Evolutionary conservation across 2,113 vertebrate species (phyloP), one percentile per base, ranked within the genome.

Genomic region (Cheilinus undulatus): DNA sequence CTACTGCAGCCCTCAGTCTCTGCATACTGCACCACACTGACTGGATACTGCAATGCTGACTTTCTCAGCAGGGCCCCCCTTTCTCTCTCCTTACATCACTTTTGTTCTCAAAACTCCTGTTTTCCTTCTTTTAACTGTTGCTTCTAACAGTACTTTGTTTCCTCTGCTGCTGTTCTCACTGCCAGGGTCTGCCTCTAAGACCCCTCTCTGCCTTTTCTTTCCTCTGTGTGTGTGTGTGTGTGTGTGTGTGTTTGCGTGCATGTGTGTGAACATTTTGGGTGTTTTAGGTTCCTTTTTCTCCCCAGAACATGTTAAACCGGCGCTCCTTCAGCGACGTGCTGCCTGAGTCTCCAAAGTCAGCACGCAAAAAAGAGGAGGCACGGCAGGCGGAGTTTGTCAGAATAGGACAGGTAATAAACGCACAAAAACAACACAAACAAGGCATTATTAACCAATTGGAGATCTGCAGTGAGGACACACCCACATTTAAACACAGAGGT

Each of bases 351-450:
- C 97, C 98, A 32, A 99, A 97, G 89, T 99, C 97, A 0, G 97
- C 97, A 0, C 93, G 98, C 66, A 99, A 98, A 83, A 99, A 97
- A 76, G 98, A 99, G 73, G 98, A 99, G 85, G 98, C 97, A 14
- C 95, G 98, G n/a, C 98, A 99, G 88, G 98, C 97, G 0, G 97
- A 99, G 72, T 99, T 99, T 80, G 96, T 99, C 59, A 92, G 97
- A 43, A 95, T 99, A 75, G 98, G 98, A 27, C 98, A 99, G 96
- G 98, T 99, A 20, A 36, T 32, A 28, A 46, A 43, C 22, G 48
- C 14, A 26, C n/a, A 40, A 8, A 4, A 32, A 43, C 36, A 49
- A 52, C 11, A 22, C 4, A 11, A 6, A 54, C 52, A 48, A 2
- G 9, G 19, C 28, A 36, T 2, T n/a, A n/a, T n/a, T n/a, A n/a